phyloP scores from a whole-genome alignment of 2,113 vertebrate genomes.

The Heterocephalus glaber region DNA sequence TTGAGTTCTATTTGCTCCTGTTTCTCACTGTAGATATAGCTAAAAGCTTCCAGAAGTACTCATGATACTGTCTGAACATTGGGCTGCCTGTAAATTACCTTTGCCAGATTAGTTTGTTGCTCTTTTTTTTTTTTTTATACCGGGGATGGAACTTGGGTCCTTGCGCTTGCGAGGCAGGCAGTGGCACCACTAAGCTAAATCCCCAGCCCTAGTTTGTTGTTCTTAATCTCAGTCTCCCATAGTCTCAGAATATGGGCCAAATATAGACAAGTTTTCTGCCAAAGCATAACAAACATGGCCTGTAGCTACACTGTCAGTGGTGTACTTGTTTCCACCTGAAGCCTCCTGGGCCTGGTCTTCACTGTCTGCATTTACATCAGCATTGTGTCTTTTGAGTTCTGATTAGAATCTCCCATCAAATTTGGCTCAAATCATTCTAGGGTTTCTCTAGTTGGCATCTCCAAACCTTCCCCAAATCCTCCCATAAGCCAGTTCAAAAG shows the following conservation, averaged over 20 bases:
- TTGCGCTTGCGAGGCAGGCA: too few relatives aligned
- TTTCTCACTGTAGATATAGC: background rate
- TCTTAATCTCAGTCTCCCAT: background rate
- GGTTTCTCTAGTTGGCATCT: background rate
- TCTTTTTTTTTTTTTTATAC: too few relatives aligned
- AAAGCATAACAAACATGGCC: background rate
- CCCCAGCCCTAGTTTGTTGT: background rate
- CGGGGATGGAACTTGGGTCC: too few relatives aligned
- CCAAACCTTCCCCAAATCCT: background rate
- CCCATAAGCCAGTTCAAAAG: background rate
- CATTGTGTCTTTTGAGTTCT: background rate
- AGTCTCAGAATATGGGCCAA: background rate
- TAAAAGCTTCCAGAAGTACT: background rate
- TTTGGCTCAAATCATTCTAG: background rate
- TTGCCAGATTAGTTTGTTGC: background rate
- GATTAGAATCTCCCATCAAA: background rate
- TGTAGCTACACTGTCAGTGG: background rate
- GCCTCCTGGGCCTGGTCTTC: background rate
- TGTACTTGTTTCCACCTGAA: background rate
- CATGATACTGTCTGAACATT: background rate
- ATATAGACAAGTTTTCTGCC: background rate
- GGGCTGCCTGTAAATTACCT: background rate
- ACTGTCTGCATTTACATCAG: background rate
- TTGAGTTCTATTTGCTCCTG: background rate
- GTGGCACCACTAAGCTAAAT: too few relatives aligned